Evolutionary conservation across 2,113 vertebrate genomes (phyloP).

Genomic region (Pseudopipra pipra): DNA sequence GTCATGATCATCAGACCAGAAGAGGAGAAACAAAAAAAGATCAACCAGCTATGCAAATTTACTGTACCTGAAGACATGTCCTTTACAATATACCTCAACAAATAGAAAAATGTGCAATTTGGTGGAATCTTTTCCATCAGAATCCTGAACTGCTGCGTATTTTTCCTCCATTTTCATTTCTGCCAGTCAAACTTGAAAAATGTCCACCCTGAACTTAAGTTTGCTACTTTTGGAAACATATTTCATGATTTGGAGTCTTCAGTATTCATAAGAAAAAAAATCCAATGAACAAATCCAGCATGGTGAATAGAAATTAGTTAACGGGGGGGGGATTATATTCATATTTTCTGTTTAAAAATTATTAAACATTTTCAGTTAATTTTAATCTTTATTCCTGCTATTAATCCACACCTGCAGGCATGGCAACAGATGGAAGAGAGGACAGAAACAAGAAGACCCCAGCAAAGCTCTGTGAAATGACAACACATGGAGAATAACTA

Average conservation of each 20-base stretch:
- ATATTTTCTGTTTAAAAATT: neutral
- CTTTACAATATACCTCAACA: neutral
- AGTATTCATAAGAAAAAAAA: neutral
- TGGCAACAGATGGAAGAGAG: neutral
- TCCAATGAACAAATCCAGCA: neutral
- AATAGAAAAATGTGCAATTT: neutral
- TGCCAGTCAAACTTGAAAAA: neutral
- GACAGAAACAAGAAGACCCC: neutral
- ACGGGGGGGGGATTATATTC: too few relatives aligned
- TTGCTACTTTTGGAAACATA: neutral
- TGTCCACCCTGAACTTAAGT: neutral
- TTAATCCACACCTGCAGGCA: neutral
- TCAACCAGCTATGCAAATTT: neutral
- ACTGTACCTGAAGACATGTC: neutral
- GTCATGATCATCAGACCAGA: neutral
- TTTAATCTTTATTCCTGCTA: neutral
- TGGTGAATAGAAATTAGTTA: neutral
- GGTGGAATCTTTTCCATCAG: neutral
- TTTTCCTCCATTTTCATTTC: neutral
- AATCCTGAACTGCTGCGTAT: neutral
- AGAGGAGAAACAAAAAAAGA: neutral
- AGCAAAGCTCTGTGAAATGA: neutral
- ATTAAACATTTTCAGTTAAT: neutral
- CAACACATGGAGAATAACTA: neutral
- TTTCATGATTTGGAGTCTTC: neutral